Evolutionary conservation across 2,888 invertebrate genomes (phyloP).

Genomic region (Himalopsyche japonica): DNA sequence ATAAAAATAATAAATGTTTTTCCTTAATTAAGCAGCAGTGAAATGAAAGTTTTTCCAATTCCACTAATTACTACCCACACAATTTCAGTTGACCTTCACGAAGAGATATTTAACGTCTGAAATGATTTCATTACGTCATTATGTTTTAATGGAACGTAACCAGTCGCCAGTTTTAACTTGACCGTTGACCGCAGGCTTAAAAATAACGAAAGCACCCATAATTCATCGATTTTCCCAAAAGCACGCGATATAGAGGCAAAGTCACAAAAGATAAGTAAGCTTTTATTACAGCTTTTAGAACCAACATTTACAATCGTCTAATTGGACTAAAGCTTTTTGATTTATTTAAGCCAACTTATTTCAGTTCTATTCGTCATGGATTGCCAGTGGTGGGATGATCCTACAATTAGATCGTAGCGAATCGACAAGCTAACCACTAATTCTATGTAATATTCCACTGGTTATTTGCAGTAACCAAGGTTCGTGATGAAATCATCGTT

Average conservation of each 20-base stretch:
- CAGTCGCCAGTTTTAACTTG: background rate
- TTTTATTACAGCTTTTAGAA: background rate
- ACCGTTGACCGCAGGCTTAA: background rate
- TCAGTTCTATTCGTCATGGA: no score
- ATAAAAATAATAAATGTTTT: no score
- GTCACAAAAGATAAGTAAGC: background rate
- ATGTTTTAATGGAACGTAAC: background rate
- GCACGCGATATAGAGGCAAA: background rate
- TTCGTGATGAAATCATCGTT: no score
- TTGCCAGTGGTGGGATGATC: no score
- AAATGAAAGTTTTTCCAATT: background rate
- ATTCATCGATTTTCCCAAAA: background rate
- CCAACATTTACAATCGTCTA: background rate
- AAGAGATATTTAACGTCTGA: background rate
- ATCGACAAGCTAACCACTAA: no score
- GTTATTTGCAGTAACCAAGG: no score
- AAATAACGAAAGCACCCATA: background rate
- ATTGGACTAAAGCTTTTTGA: background rate
- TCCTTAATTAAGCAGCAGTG: no score
- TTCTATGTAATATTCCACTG: no score
- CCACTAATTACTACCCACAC: background rate
- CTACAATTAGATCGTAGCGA: no score
- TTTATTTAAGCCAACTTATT: background rate
- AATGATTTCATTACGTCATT: background rate
- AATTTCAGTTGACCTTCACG: background rate